A percentile compares a stretch with the other conserved stretches of the same genome.
Evolutionary conservation across 2,888 invertebrate genomes (phyloP).

Genomic region (Drosophila phalerata): DNA sequence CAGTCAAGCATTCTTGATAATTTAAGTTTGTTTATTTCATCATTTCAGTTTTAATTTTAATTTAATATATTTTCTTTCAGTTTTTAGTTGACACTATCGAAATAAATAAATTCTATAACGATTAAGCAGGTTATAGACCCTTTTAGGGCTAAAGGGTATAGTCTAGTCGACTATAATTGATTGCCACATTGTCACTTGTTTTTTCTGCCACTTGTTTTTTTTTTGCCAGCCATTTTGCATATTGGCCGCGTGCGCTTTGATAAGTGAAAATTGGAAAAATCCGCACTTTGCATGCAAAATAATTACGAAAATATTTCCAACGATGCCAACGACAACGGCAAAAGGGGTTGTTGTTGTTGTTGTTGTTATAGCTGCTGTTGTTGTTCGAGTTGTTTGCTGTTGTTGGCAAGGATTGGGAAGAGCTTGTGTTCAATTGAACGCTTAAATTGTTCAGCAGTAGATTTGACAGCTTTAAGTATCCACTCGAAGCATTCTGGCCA

Average conservation of each 20-base stretch:
- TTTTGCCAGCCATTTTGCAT: conserved; percentile 63
- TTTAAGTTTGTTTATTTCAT: no score
- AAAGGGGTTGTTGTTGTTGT: conserved; percentile 17
- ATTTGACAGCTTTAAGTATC: conserved; percentile 75
- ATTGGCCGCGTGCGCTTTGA: conserved; percentile 78
- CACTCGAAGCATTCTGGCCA: conserved; percentile 56
- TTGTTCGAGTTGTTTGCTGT: conserved; percentile 6
- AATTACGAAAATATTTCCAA: conserved; percentile 77
- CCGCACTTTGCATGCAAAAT: conserved; percentile 80
- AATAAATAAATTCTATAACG: no score
- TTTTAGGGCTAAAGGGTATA: conserved; percentile 18
- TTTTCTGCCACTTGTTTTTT: conserved; percentile 35
- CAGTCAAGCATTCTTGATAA: no score
- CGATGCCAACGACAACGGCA: conserved; percentile 31
- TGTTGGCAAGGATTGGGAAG: not conserved
- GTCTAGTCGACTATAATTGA: not conserved
- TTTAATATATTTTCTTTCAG: no score
- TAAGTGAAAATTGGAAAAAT: conserved; percentile 81
- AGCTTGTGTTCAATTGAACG: conserved; percentile 58
- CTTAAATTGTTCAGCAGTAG: conserved; percentile 68
- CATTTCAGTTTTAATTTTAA: no score
- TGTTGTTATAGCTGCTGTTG: conserved; percentile 22
- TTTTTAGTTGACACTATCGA: no score
- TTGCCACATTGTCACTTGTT: not conserved
- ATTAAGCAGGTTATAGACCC: no score